Evolutionary conservation across 1,140 invertebrate genomes (phyloP), one percentile per base, ranked within the genome.

Genomic region (Pantala flavescens): DNA sequence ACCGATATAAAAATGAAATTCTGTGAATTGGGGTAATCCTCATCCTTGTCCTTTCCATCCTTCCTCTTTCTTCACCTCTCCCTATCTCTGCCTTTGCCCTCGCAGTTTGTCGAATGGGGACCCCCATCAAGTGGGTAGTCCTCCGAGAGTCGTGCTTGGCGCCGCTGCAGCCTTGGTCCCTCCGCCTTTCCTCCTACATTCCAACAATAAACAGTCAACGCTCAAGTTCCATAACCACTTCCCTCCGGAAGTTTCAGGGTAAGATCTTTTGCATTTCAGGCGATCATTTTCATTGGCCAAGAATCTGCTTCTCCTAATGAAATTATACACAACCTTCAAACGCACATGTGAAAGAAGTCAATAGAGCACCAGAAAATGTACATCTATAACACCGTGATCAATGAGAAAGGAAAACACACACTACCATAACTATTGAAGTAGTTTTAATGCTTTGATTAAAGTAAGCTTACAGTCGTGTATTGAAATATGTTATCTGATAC

Each of bases 201-300:
- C 89, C 23, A 77, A 77, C 23, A 75, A 75, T 73, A 79, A 77
- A 75, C 74, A 78, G 12, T 73, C 90, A 77, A 92, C 91, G 75
- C 87, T 94, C 78, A 94, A 94, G 83, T 95, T 95, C 82, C 93
- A 95, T 86, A 94, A 95, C 83, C 92, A 94, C 81, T 95, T 95
- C 84, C 93, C 93, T 78, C 93, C 92, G 74, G 93, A 95, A 82
- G 88, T 90, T 81, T 86, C 90, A 81, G 89, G 86, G 88, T 90
- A 84, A 86, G 87, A 85, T 77, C 42, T n/a, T 21, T n/a, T 21
- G 23, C 63, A 70, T 23, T 21, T 23, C n/a, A 70, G 23, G 11
- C 63, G n/a, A 70, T 23, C 28, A 36, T 36, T 36, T 36, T 36
- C 28, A 36, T 36, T 2, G 9, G 9, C 9, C 28, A 5, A 36